Percentiles rank a stretch among this genome's conserved stretches.
Conservation (phyloP, 2,113 vertebrate genomes). For the Struthio camelus region DNA sequence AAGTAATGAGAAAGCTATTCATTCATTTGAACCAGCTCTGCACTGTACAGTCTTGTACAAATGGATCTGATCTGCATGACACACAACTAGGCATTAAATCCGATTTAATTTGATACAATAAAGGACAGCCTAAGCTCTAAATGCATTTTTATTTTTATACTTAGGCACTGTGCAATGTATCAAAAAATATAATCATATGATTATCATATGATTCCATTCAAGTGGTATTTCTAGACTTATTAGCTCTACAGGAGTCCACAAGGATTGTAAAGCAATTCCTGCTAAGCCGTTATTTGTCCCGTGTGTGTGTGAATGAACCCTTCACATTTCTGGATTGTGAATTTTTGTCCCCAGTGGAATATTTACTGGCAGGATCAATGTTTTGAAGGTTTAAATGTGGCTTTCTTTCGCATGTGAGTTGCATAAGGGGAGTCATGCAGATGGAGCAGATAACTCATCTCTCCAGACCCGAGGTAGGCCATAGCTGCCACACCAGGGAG, state of each 20-base stretch:
- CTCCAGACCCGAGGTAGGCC: not conserved
- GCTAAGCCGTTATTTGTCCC: constrained; percentile 52
- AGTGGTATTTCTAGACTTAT: constrained; percentile 62
- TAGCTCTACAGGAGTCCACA: constrained; percentile 31
- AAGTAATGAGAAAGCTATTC: constrained; percentile 83
- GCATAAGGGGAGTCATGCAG: not conserved
- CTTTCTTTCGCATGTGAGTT: not conserved
- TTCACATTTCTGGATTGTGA: constrained; percentile 14
- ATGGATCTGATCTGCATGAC: constrained; percentile 74
- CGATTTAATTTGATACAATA: constrained; percentile 73
- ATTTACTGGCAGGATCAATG: not conserved
- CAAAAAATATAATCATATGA: constrained; percentile 60
- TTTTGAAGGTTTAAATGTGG: not conserved
- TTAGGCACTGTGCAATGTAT: constrained; percentile 42
- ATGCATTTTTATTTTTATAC: constrained; percentile 69
- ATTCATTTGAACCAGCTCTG: constrained; percentile 70
- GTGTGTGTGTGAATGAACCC: constrained; percentile 20
- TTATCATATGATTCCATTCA: constrained; percentile 65
- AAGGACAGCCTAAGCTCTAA: constrained; percentile 47
- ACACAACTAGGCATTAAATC: constrained; percentile 73
- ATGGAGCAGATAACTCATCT: not conserved
- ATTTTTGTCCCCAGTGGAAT: constrained; percentile 44
- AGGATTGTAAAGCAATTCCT: constrained; percentile 49
- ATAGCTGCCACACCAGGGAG: not conserved
- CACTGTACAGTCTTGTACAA: constrained; percentile 65